Percentiles rank a stretch among this genome's conserved stretches.
These are phyloP conservation scores for Zaprionus bogoriensis DNA, from an alignment of 2,888 invertebrate species.

Conservation along the genomic window DNA sequence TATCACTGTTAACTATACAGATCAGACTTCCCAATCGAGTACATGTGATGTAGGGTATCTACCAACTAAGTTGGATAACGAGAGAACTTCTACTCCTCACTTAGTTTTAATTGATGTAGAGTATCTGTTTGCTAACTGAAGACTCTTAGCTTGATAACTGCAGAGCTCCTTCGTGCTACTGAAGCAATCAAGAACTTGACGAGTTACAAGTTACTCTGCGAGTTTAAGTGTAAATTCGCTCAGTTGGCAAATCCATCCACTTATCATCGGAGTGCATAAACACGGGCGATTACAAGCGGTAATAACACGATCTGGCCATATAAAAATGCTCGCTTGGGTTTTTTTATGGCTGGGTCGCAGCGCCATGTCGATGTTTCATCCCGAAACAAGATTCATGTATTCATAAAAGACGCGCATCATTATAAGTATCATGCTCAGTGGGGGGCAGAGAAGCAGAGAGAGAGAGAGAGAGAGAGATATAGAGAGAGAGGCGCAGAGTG, in stretches of 20 bases:
- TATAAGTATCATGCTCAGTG: constrained; percentile 14
- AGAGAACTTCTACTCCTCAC: too few relatives aligned
- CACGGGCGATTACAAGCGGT: constrained; percentile 59
- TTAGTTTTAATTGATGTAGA: too few relatives aligned
- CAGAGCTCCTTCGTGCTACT: too few relatives aligned
- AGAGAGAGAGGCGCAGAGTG: too few relatives aligned
- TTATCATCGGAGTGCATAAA: constrained; percentile 26
- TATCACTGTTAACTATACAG: too few relatives aligned
- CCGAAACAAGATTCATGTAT: constrained; percentile 39
- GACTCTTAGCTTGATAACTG: too few relatives aligned
- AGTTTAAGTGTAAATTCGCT: constrained; percentile 2
- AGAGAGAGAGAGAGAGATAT: too few relatives aligned
- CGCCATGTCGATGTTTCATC: background rate
- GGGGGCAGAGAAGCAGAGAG: background rate
- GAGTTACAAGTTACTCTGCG: background rate
- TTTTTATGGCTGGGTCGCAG: constrained; percentile 34
- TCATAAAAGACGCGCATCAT: constrained; percentile 45
- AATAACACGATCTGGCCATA: constrained; percentile 71
- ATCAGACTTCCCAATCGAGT: background rate
- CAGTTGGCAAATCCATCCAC: constrained; percentile 46
- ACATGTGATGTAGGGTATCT: background rate
- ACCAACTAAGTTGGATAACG: background rate
- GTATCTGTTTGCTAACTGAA: too few relatives aligned
- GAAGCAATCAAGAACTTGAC: constrained; percentile 2
- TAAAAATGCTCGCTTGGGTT: constrained; percentile 61